phyloP scores from a whole-genome alignment of 1,140 invertebrate species.

The Danaus plexippus region DNA sequence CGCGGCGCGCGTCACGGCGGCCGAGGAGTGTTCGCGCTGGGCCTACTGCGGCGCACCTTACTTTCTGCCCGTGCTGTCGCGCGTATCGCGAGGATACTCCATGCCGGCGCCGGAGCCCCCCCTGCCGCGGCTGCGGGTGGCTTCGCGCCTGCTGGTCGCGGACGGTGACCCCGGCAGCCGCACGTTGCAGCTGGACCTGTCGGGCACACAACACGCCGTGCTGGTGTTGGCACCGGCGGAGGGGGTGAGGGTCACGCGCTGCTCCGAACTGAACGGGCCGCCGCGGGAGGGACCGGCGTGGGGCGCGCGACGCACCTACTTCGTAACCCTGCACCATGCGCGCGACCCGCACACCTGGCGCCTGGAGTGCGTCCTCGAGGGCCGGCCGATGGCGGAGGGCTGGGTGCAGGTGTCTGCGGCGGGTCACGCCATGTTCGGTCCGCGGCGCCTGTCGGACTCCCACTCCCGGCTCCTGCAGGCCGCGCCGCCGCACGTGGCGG shows the following conservation, averaged over 20 bases:
- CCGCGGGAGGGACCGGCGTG: conserved; percentile 25
- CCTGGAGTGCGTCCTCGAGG: conserved; percentile 11
- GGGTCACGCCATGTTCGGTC: conserved; percentile 31
- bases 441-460: conserved; percentile 11
- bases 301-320: conserved; percentile 38
- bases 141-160: conserved; percentile 1
- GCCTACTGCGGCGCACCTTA: conserved; percentile 86
- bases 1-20: conserved; percentile 27
- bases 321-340: conserved; percentile 38
- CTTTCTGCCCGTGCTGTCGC: conserved; percentile 74
- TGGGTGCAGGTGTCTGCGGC: conserved; percentile 33
- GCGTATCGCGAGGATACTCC: conserved; percentile 64
- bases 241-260: conserved; percentile 23
- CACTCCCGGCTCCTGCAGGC: conserved; percentile 23
- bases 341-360: conserved; percentile 13
- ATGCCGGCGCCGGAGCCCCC: conserved; percentile 28
- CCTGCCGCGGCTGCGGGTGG: conserved; percentile 2
- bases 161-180: conserved; percentile 1
- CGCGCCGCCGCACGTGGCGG: conserved; percentile 27
- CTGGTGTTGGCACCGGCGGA: conserved; percentile 26
- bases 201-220: conserved; percentile 21
- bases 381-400: conserved; percentile 1
- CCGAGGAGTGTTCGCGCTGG: conserved; percentile 75
- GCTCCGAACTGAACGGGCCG: conserved; percentile 13
- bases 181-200: neutral